These are phyloP conservation scores for Malurus leucopterus DNA, from an alignment of 2,797 vertebrate species.

Conservation along the genomic window DNA sequence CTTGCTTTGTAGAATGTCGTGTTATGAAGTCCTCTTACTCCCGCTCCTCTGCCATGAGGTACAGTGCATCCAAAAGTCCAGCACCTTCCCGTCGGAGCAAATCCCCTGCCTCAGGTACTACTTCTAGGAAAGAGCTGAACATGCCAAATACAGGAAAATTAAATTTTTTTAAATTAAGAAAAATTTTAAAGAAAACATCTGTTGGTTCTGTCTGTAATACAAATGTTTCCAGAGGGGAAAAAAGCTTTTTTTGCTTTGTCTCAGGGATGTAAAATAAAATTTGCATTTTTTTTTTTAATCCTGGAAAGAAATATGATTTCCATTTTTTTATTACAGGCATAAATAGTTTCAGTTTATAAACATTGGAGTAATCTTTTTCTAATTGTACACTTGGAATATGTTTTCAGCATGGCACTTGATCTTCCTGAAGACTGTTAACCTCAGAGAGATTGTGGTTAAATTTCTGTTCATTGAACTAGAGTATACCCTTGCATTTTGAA, in stretches of 20 bases:
- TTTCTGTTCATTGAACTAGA: neutral
- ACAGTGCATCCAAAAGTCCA: constrained; percentile 83
- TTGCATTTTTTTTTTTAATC: neutral
- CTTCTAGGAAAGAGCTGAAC: neutral
- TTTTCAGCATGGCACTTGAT: neutral
- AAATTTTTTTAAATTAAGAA: neutral
- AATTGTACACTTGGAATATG: neutral
- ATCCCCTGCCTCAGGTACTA: constrained; percentile 87
- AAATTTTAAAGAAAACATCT: neutral
- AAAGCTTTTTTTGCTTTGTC: neutral
- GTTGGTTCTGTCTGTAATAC: neutral
- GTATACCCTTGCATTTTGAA: neutral
- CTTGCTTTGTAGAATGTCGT: constrained; percentile 82
- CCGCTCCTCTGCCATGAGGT: constrained; percentile 74
- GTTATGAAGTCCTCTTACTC: constrained; percentile 87
- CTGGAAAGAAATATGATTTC: neutral
- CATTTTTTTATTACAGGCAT: neutral
- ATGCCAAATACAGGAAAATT: fast-evolving
- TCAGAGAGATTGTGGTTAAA: neutral
- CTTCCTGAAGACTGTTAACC: neutral
- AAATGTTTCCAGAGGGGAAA: neutral
- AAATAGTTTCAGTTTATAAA: neutral
- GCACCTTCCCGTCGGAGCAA: constrained; percentile 85
- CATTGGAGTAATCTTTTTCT: neutral
- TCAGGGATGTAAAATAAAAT: neutral